A percentile compares a stretch with the other conserved stretches of the same genome.
Evolutionary conservation across 2,888 invertebrate species (phyloP).

Genomic region (Microplitis deprimator): DNA sequence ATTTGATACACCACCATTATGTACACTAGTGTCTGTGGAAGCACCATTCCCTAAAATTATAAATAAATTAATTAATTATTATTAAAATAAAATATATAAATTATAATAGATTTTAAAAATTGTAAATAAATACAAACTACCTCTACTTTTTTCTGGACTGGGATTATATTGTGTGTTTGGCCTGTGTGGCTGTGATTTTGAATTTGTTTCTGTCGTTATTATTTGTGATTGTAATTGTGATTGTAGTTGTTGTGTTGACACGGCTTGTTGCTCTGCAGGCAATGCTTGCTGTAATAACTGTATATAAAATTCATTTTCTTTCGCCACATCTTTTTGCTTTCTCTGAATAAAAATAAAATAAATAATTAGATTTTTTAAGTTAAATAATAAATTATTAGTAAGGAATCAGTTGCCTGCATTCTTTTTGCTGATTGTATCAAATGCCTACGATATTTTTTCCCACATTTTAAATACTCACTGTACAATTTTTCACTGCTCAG

Average conservation of each 20-base stretch:
- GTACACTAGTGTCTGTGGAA: constrained; percentile 63
- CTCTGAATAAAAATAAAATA: constrained; percentile 74
- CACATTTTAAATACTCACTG: too few species aligned
- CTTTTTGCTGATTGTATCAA: too few species aligned
- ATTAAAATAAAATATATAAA: background rate
- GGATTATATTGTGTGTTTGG: constrained; percentile 68
- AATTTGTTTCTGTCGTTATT: constrained; percentile 63
- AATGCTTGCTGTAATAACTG: constrained; percentile 92
- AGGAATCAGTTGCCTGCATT: too few species aligned
- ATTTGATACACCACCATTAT: constrained; percentile 67
- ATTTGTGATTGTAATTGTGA: constrained; percentile 63
- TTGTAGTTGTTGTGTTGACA: constrained; percentile 63
- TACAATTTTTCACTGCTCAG: too few species aligned
- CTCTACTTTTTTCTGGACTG: constrained; percentile 73
- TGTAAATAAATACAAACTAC: constrained; percentile 67
- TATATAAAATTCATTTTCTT: constrained; percentile 95
- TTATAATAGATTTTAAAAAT: constrained; percentile 29
- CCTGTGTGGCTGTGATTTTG: constrained; percentile 68
- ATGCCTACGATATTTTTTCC: too few species aligned
- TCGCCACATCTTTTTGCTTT: constrained; percentile 92
- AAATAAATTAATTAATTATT: constrained; percentile 9
- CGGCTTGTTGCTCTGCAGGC: constrained; percentile 77
- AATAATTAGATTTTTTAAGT: constrained; percentile 13
- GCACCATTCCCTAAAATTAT: constrained; percentile 55
- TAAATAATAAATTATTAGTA: too few species aligned